phyloP scores from a whole-genome alignment of 2,113 vertebrate species.

The Lota lota region DNA sequence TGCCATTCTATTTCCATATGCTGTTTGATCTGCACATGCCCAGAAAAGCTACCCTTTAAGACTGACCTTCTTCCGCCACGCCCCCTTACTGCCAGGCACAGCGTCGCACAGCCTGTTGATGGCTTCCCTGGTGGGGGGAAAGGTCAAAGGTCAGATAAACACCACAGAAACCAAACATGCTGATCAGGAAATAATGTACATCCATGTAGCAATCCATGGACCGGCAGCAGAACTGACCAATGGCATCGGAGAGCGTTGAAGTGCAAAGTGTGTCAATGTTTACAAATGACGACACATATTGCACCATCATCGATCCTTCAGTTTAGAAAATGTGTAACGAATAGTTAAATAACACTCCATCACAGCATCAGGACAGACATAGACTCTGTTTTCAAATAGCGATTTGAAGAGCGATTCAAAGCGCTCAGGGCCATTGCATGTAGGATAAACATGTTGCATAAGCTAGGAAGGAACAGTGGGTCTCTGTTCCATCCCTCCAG shows the following conservation, averaged over 20 bases:
- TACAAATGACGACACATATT: too few relatives aligned
- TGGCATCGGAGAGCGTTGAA: background rate
- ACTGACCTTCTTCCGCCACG: slow-evolving; percentile 92
- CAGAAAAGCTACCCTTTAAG: background rate
- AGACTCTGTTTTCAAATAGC: too few relatives aligned
- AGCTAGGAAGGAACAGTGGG: slow-evolving; percentile 17
- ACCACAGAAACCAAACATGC: background rate
- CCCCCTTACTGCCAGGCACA: slow-evolving; percentile 86
- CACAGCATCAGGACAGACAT: too few relatives aligned
- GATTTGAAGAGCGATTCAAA: too few relatives aligned
- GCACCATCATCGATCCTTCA: too few relatives aligned
- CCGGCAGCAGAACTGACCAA: too few relatives aligned
- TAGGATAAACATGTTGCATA: background rate
- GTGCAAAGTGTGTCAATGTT: background rate
- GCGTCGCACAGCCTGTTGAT: slow-evolving; percentile 94
- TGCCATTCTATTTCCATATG: background rate
- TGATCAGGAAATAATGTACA: background rate
- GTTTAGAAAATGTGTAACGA: too few relatives aligned
- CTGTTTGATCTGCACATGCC: background rate
- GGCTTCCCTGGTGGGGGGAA: slow-evolving; percentile 81
- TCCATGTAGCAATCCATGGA: too few relatives aligned
- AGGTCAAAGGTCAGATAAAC: slow-evolving; percentile 27
- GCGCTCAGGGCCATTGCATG: too few relatives aligned
- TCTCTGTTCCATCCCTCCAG: slow-evolving; percentile 13
- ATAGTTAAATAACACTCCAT: too few relatives aligned